Evolutionary conservation across 2,797 vertebrate species (phyloP).

Genomic region (Bradypodion ventrale): DNA sequence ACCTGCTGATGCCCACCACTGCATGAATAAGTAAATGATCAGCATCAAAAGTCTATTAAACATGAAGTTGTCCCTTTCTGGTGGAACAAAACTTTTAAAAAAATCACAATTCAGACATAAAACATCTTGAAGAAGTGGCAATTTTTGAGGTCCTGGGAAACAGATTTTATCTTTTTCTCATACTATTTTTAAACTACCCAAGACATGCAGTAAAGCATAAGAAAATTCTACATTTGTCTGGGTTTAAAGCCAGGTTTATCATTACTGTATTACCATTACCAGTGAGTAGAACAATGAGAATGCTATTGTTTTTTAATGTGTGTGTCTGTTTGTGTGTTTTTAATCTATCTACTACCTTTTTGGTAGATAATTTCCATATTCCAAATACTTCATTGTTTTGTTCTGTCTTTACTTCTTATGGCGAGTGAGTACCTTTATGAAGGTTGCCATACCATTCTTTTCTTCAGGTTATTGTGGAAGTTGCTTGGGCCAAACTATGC

Average conservation of each 20-base stretch:
- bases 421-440: background rate
- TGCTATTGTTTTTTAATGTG: no score
- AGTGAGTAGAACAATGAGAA: no score
- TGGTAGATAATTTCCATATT: background rate
- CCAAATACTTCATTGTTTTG: background rate
- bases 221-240: no score
- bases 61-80: background rate
- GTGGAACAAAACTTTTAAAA: background rate
- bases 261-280: background rate
- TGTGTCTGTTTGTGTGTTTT: no score
- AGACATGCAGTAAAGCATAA: no score
- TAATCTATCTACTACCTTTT: background rate
- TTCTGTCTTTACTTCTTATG: background rate
- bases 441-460: background rate
- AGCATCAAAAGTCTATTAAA: background rate
- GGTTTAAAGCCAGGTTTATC: background rate
- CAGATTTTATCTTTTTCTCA: no score
- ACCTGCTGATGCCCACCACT: no score
- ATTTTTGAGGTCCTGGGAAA: background rate
- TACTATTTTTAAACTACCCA: no score
- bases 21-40: background rate
- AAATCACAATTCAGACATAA: background rate
- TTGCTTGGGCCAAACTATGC: background rate
- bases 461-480: background rate
- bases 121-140: background rate